phyloP scores from a whole-genome alignment of 2,888 invertebrate genomes.

The Heliconius cydno region DNA sequence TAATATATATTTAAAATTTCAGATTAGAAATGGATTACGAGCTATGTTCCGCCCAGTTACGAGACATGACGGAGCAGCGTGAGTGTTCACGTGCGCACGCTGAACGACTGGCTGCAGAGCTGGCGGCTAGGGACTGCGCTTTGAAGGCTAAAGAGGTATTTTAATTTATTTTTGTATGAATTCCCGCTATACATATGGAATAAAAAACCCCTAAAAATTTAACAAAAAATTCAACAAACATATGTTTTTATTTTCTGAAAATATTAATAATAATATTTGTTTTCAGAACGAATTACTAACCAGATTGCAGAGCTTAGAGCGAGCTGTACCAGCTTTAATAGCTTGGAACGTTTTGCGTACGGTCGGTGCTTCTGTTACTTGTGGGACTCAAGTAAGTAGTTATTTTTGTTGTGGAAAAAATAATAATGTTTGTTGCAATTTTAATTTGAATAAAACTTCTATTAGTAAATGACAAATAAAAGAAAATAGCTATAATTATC shows the following conservation, averaged over 20 bases:
- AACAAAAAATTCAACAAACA: too few species aligned
- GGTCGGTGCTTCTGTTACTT: slow-evolving; percentile 61
- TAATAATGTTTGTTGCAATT: too few species aligned
- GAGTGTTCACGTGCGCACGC: slow-evolving; percentile 82
- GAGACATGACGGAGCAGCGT: slow-evolving; percentile 83
- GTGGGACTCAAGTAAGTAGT: slow-evolving; percentile 59
- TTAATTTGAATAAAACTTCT: too few species aligned
- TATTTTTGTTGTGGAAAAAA: background rate
- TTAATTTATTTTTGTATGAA: background rate
- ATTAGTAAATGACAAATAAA: too few species aligned
- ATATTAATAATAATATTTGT: slow-evolving; percentile 46
- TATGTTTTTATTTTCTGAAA: background rate
- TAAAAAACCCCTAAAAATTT: too few species aligned
- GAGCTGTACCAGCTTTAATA: slow-evolving; percentile 85
- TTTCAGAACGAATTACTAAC: slow-evolving; percentile 82
- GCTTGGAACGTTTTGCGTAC: slow-evolving; percentile 83
- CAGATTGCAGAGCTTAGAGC: slow-evolving; percentile 83
- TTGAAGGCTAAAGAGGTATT: slow-evolving; percentile 81
- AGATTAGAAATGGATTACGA: slow-evolving; percentile 86
- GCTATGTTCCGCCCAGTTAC: slow-evolving; percentile 83
- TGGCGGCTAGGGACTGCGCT: slow-evolving; percentile 73
- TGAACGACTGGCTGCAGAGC: slow-evolving; percentile 69
- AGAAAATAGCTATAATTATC: too few species aligned
- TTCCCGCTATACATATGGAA: too few species aligned
- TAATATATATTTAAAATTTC: slow-evolving; percentile 29